A percentile compares a stretch with the other conserved stretches of the same genome.
phyloP scores from a whole-genome alignment of 2,113 vertebrate species.

The Rhinolophus ferrumequinum region DNA sequence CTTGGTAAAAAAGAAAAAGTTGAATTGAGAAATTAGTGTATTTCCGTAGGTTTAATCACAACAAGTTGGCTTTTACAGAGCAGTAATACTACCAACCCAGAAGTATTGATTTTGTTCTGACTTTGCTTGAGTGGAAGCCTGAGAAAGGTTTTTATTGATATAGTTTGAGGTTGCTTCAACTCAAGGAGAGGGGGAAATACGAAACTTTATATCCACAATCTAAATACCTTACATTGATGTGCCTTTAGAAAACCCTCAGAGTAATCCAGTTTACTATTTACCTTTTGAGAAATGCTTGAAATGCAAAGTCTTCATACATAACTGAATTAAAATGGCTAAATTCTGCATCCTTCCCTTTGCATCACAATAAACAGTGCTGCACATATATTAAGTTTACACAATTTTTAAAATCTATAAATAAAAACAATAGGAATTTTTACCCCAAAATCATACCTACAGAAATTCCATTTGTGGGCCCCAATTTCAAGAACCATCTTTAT shows the following conservation, averaged over 20 bases:
- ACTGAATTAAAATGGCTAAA: constrained; percentile 18
- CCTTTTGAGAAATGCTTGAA: constrained; percentile 34
- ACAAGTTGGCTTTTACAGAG: not conserved
- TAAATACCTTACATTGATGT: not conserved
- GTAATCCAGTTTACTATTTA: not conserved
- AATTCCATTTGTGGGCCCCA: not conserved
- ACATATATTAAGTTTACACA: not conserved
- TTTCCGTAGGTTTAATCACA: constrained; percentile 25
- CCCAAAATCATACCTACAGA: not conserved
- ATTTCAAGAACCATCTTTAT: not conserved
- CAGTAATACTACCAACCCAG: not conserved
- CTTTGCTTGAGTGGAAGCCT: not conserved
- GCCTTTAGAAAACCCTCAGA: not conserved
- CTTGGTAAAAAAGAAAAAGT: not conserved
- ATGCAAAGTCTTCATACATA: constrained; percentile 11
- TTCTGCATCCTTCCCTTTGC: not conserved
- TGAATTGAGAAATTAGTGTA: not conserved
- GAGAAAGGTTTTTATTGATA: not conserved
- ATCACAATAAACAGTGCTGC: not conserved
- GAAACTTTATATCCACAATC: not conserved
- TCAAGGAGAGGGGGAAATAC: not conserved
- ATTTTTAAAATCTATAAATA: not conserved
- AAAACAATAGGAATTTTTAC: not conserved
- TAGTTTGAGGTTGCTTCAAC: not conserved
- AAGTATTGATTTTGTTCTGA: constrained; percentile 35